These are phyloP conservation scores for Dendrocincla tyrannina DNA, from an alignment of 2,797 vertebrate species.

Conservation along the genomic window DNA sequence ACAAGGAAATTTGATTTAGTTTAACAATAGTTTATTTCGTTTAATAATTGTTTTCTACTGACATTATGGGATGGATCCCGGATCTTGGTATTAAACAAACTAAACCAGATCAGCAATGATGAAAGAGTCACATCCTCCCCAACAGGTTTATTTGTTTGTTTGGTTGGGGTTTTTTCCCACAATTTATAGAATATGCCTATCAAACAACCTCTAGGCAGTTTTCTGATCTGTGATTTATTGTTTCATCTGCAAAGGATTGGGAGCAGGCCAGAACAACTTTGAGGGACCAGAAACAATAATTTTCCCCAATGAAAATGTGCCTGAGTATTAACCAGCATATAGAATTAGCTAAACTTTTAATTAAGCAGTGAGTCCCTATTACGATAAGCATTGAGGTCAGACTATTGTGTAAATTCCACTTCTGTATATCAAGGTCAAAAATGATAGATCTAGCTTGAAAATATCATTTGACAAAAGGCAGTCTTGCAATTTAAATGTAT, in stretches of 20 bases:
- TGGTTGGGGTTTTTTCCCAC: neutral
- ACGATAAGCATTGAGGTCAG: neutral
- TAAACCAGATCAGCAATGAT: neutral
- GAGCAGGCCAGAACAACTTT: constrained; percentile 25
- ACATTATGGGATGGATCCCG: neutral
- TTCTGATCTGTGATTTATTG: constrained; percentile 29
- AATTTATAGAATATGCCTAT: neutral
- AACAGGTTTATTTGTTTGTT: neutral
- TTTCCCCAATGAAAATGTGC: constrained; percentile 16
- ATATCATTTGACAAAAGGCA: neutral
- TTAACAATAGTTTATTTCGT: neutral
- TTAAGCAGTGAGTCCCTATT: constrained; percentile 2
- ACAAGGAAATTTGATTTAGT: neutral
- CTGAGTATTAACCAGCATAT: constrained; percentile 17
- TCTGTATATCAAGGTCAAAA: constrained; percentile 18
- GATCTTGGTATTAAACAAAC: neutral
- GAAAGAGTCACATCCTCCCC: neutral
- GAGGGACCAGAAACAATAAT: constrained; percentile 34
- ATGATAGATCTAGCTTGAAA: neutral
- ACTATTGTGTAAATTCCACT: neutral
- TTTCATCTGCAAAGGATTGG: constrained; percentile 31
- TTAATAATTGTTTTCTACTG: neutral
- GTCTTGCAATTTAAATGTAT: neutral
- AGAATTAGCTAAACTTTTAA: constrained; percentile 45
- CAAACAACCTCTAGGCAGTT: neutral